Evolutionary conservation across 2,888 invertebrate species (phyloP), one percentile per base, ranked within the genome.

Genomic region (Drosophila neotestacea): DNA sequence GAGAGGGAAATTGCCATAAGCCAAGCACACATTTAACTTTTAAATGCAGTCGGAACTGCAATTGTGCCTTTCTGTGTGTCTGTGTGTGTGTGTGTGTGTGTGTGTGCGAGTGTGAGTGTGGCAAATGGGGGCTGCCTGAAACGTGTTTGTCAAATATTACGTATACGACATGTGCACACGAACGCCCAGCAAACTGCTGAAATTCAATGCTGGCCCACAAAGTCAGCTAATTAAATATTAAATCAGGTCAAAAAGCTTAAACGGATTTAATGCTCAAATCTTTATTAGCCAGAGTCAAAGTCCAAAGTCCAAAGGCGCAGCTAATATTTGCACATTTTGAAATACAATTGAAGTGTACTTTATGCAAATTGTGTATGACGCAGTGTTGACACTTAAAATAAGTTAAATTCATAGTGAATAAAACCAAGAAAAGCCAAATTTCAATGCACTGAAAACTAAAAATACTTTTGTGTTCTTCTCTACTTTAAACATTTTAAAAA

Each of bases 91-190:
- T 22, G 22, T 22, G 22, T 3, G 22, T 3, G 22, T 1, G 22
- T 22, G 22, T 22, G 22, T 22, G 27, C 42, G 30, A 47, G 28
- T 38, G 36, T 34, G 51, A 47, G 54, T n/a, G 27, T 62, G 63
- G 54, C 27, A 28, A 44, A 28, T 46, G 60, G n/a, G 11, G 27
- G 27, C 54, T 61, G 70, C 65, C 59, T 61, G 60, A 66, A 68
- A 58, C 71, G 52, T 70, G 82, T 76, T 83, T 85, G 85, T 71
- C 83, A 73, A 88, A 90, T 77, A 80, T 88, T 74, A 90, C 84
- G 90, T 88, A 85, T 85, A 90, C 89, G 90, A 67, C 84, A 77
- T 68, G 84, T 79, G 77, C 74, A 63, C 69, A 70, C 61, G 71
- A 85, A 72, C 77, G 62, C 66, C 48, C 70, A 46, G 73, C 41